Conservation (phyloP, 92 coral and sea anemone genomes). For the Blastomussa wellsi region DNA sequence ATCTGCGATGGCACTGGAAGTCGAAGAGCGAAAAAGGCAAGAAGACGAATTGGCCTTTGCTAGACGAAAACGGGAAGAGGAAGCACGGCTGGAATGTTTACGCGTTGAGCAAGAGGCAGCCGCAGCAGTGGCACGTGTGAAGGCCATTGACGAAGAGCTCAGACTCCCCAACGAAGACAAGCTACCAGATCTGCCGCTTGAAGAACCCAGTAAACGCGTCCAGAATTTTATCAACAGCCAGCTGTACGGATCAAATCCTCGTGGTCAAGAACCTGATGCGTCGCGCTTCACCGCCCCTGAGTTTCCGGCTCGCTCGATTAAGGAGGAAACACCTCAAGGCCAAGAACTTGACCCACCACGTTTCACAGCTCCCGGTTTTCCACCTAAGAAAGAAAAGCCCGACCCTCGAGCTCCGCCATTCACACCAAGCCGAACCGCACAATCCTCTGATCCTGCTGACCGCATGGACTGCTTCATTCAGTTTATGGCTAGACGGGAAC, state of each 20-base stretch:
- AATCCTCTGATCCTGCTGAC: not conserved
- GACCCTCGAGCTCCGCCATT: not conserved
- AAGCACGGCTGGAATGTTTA: conserved; percentile 7
- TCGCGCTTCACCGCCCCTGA: conserved; percentile 2
- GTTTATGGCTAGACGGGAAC: conserved; percentile 34
- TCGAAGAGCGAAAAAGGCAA: not conserved
- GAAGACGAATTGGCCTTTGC: conserved; percentile 38
- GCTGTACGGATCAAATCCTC: not conserved
- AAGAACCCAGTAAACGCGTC: conserved; percentile 8
- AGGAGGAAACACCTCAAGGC: not conserved
- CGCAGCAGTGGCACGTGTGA: conserved; percentile 2
- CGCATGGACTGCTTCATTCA: not conserved
- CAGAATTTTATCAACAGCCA: conserved; percentile 23
- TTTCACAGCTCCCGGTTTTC: too few relatives aligned
- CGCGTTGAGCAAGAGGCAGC: conserved; percentile 27
- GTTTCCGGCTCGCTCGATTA: not conserved
- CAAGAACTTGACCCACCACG: too few relatives aligned
- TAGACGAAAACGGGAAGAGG: conserved; percentile 28
- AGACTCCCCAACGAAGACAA: not conserved
- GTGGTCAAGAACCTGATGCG: not conserved
- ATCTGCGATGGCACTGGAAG: conserved; percentile 11
- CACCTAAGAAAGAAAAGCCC: not conserved
- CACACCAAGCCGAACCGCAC: not conserved
- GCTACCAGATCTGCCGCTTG: not conserved
- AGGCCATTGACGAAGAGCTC: conserved; percentile 19